These are phyloP conservation scores for Rhopalosiphum maidis DNA, from an alignment of 1,140 invertebrate species.

Conservation along the genomic window DNA sequence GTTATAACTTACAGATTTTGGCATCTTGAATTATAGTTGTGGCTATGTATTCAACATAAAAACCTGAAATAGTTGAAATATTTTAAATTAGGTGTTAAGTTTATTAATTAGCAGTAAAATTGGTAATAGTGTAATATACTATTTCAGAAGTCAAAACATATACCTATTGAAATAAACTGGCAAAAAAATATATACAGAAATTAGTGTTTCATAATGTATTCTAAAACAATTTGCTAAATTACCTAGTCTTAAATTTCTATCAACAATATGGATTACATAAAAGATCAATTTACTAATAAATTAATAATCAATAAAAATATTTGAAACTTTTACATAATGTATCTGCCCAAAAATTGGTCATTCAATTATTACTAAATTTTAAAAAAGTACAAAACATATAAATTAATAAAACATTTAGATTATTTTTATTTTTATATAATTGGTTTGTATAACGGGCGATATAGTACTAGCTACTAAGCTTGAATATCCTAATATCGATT, in stretches of 20 bases:
- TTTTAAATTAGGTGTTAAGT: not conserved
- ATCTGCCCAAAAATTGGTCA: not conserved
- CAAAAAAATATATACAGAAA: not conserved
- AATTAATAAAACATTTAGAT: not conserved
- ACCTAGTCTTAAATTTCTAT: not conserved
- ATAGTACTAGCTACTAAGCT: not conserved
- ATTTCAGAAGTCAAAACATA: not conserved
- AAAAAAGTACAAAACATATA: not conserved
- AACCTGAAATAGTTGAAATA: conserved; percentile 26
- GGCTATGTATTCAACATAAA: conserved; percentile 27
- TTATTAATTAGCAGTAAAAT: not conserved
- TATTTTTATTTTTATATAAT: not conserved
- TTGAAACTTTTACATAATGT: not conserved
- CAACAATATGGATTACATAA: not conserved
- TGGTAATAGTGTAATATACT: not conserved
- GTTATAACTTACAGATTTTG: conserved; percentile 49
- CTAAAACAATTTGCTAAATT: not conserved
- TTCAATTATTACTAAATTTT: not conserved
- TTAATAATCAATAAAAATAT: not conserved
- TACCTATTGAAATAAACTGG: not conserved
- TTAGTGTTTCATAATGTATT: not conserved
- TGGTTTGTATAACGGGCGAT: not conserved
- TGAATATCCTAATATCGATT: not conserved
- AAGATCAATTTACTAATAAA: not conserved
- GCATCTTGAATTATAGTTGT: conserved; percentile 37